phyloP scores from a whole-genome alignment of 2,113 vertebrate genomes.

The Corythoichthys haematopterus region DNA sequence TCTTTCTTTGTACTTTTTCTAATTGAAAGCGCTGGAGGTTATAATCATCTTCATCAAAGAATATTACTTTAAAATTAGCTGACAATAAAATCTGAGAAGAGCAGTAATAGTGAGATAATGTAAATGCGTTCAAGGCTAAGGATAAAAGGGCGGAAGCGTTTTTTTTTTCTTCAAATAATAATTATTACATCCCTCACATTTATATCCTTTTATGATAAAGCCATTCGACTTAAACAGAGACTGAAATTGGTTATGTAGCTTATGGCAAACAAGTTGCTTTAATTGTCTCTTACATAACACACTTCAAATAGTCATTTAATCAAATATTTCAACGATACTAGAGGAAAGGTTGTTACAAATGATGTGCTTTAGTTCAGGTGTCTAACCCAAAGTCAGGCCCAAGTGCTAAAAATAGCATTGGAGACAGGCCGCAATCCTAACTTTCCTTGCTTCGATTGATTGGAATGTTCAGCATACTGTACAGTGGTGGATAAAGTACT shows the following conservation, averaged over 20 bases:
- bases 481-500: too few species aligned
- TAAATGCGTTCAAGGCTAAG: background rate
- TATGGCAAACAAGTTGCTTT: background rate
- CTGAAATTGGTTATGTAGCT: constrained; percentile 1
- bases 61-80: background rate
- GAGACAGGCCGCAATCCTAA: too few species aligned
- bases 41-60: background rate
- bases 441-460: background rate
- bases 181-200: background rate
- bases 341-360: background rate
- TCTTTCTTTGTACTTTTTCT: background rate
- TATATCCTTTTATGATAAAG: background rate
- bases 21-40: background rate
- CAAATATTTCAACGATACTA: background rate
- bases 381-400: too few species aligned
- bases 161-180: background rate
- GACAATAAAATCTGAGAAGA: background rate
- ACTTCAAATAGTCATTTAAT: background rate
- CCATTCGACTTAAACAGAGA: background rate
- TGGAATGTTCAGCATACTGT: too few species aligned
- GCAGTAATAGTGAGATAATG: background rate
- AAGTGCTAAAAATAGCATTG: too few species aligned
- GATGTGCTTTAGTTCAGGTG: too few species aligned
- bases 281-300: background rate
- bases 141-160: background rate